Evolutionary conservation across 2,888 invertebrate species (phyloP).

Genomic region (Endomychus coccineus): DNA sequence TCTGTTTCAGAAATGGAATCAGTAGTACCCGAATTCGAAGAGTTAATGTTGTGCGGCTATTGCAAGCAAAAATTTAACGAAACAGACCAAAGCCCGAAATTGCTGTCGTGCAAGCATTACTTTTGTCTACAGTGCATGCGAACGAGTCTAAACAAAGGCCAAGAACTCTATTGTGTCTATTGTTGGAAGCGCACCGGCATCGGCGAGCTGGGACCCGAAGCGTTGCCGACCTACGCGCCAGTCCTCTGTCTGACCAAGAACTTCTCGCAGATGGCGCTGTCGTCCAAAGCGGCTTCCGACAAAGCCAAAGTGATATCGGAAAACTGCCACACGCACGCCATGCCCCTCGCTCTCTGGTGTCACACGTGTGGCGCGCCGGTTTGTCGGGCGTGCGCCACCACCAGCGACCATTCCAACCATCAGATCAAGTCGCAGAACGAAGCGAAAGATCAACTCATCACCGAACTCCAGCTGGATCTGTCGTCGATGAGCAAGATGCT

Average conservation of each 20-base stretch:
- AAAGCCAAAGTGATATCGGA: slow-evolving; percentile 44
- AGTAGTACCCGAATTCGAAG: slow-evolving; percentile 62
- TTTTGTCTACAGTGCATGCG: slow-evolving; percentile 70
- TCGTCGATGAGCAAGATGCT: slow-evolving; percentile 62
- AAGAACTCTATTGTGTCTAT: slow-evolving; percentile 62
- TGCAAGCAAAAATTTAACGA: slow-evolving; percentile 71
- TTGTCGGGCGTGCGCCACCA: slow-evolving; percentile 61
- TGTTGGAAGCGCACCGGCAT: slow-evolving; percentile 69
- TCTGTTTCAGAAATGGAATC: slow-evolving; percentile 59
- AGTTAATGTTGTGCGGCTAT: slow-evolving; percentile 66
- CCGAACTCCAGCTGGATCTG: slow-evolving; percentile 60
- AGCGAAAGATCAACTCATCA: slow-evolving; percentile 58
- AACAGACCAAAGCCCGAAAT: slow-evolving; percentile 62
- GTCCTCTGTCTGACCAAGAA: slow-evolving; percentile 60
- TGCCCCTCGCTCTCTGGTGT: slow-evolving; percentile 67
- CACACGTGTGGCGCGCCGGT: slow-evolving; percentile 56
- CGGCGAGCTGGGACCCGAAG: slow-evolving; percentile 59
- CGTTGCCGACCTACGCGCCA: slow-evolving; percentile 61
- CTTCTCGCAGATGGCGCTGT: slow-evolving; percentile 49
- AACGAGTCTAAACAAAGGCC: slow-evolving; percentile 58
- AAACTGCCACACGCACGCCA: slow-evolving; percentile 64
- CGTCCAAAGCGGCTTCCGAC: slow-evolving; percentile 26
- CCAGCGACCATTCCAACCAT: slow-evolving; percentile 58
- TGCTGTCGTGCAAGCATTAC: slow-evolving; percentile 69
- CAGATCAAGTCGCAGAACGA: slow-evolving; percentile 60